Evolutionary conservation across 1,140 invertebrate genomes (phyloP).

Genomic region (Drosophila pseudoobscura): DNA sequence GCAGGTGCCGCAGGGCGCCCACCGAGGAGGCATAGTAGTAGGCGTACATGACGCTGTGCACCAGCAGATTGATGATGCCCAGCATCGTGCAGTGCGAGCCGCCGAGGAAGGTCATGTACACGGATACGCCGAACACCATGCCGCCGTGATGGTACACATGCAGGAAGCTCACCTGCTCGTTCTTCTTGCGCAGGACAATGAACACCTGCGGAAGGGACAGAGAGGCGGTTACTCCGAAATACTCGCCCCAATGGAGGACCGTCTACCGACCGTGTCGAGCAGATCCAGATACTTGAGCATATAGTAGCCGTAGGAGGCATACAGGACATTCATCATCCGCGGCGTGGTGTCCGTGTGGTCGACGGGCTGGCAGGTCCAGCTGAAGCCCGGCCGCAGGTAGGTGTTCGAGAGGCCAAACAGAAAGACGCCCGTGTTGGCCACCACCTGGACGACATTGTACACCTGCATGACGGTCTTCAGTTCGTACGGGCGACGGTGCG

Average conservation of each 20-base stretch:
- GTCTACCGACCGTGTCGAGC: slow-evolving; percentile 85
- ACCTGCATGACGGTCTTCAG: slow-evolving; percentile 88
- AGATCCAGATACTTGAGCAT: slow-evolving; percentile 86
- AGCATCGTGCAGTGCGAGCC: slow-evolving; percentile 83
- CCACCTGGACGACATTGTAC: slow-evolving; percentile 91
- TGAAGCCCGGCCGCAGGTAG: slow-evolving; percentile 85
- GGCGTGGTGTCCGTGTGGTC: slow-evolving; percentile 84
- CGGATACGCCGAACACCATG: slow-evolving; percentile 86
- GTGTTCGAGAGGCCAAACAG: slow-evolving; percentile 84
- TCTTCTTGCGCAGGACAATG: slow-evolving; percentile 91
- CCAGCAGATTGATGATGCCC: slow-evolving; percentile 71
- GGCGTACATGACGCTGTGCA: slow-evolving; percentile 77
- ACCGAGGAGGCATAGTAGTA: slow-evolving; percentile 72
- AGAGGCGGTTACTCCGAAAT: background rate
- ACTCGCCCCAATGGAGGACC: too few relatives aligned
- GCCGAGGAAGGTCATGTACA: slow-evolving; percentile 84
- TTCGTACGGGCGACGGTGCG: slow-evolving; percentile 88
- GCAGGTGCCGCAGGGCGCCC: slow-evolving; percentile 81
- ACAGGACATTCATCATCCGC: slow-evolving; percentile 85
- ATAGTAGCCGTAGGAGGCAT: slow-evolving; percentile 85
- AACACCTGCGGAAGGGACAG: slow-evolving; percentile 84
- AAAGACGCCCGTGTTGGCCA: slow-evolving; percentile 87
- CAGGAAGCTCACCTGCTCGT: slow-evolving; percentile 91
- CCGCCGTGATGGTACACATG: slow-evolving; percentile 93
- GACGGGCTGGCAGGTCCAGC: slow-evolving; percentile 87